Base-by-base conservation (phyloP, 2,113 vertebrate genomes). In the Dendrocopos noguchii region DNA sequence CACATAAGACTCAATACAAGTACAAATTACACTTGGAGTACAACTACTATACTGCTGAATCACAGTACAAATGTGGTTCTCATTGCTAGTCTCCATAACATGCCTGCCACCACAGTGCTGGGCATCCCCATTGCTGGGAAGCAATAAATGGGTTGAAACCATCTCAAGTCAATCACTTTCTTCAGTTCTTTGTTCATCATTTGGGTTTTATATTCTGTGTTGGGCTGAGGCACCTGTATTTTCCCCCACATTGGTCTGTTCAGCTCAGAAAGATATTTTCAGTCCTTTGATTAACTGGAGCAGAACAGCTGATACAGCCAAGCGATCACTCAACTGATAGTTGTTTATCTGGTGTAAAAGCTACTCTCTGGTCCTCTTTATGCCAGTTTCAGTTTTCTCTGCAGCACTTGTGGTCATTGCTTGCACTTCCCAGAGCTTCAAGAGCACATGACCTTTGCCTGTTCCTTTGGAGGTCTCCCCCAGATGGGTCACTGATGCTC, bases 41-140 rank as follows among this genome's bases (percentile, higher is more conserved):
- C 31, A 65, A 15, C n/a, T 47, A 10, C 7, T 52, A 0, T n/a
- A 50, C n/a, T 59, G 44, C 55, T 66, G 68, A 65, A 53, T 42
- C 2, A 0, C 71, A 80, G 0, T 63, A 21, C n/a, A 63, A 77
- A 15, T 3, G 0, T 16, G 4, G 10, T 67, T 84, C 36, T 82
- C 14, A 0, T 29, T n/a, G 19, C 5, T 42, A 22, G 15, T 72
- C 21, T 89, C 36, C 10, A 1, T 46, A 22, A 21, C 5, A 5
- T 0, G 1, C 27, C 70, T 14, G 16, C 20, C 1, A 3, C 17
- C n/a, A 29, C 28, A 11, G 7, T 50, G 18, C 34, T 39, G 24
- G 56, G 27, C 52, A 63, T 71, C 10, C 33, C 39, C 17, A 6
- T 13, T 80, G 72, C 64, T 21, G 18, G n/a, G 36, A 59, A 28